Percentiles rank a stretch among this genome's conserved stretches.
Evolutionary conservation across 2,113 vertebrate species (phyloP).

Genomic region (Aythya baeri): DNA sequence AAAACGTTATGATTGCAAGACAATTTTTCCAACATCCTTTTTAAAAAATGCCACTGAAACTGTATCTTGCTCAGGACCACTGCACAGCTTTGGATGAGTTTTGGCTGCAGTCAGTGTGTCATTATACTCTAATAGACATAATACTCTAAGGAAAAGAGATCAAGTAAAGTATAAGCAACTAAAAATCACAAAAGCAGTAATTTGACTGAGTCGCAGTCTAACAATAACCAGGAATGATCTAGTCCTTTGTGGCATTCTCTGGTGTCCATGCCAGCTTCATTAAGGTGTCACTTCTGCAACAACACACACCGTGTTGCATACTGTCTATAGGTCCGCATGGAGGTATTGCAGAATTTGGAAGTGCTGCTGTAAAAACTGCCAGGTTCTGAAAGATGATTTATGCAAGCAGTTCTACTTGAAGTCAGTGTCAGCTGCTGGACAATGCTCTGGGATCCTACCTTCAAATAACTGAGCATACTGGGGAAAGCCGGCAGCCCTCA

Average conservation of each 20-base stretch:
- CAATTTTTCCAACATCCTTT: background rate
- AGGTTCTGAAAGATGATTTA: background rate
- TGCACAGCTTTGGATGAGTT: background rate
- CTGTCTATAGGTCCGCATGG: background rate
- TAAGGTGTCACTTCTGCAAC: background rate
- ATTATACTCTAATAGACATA: background rate
- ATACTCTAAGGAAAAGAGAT: background rate
- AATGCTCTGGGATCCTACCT: conserved; percentile 75
- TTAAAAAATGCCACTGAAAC: background rate
- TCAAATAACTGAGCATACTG: conserved; percentile 91
- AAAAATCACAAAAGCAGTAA: background rate
- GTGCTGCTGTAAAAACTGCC: background rate
- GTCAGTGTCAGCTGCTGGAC: background rate
- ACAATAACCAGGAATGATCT: background rate
- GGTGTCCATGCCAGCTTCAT: background rate
- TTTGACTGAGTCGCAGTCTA: background rate
- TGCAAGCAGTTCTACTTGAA: background rate
- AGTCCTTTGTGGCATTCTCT: background rate
- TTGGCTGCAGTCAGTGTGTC: background rate
- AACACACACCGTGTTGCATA: background rate
- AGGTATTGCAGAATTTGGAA: background rate
- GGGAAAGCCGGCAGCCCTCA: conserved; percentile 88
- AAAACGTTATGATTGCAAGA: background rate
- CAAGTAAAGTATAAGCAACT: background rate
- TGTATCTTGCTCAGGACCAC: background rate